These are phyloP conservation scores for Atta texana DNA, from an alignment of 1,140 invertebrate genomes.

Conservation along the genomic window DNA sequence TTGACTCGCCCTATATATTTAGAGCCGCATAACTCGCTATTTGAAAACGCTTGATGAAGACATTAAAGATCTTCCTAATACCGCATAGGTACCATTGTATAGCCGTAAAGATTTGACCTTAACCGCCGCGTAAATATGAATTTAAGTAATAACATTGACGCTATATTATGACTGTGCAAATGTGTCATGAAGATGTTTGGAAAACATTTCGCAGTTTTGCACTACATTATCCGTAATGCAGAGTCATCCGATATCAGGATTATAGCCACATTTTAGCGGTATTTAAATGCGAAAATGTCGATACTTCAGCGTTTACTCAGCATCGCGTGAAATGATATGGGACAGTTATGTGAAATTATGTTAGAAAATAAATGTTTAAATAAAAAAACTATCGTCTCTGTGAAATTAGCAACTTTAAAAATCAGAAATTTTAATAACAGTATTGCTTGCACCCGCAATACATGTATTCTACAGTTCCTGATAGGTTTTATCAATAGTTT, in stretches of 20 bases:
- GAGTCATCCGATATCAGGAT: not conserved
- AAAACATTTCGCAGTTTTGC: not conserved
- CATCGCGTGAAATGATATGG: not conserved
- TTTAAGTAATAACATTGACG: conserved; percentile 37
- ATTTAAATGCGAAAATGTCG: not conserved
- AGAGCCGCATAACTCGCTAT: conserved; percentile 6
- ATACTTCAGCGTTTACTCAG: not conserved
- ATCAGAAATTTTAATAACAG: too few relatives aligned
- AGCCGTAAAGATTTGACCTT: conserved; percentile 17
- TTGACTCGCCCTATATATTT: not conserved
- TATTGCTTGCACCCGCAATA: too few relatives aligned
- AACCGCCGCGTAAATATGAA: conserved; percentile 36
- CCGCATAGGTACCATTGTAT: not conserved
- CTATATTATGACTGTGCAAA: not conserved
- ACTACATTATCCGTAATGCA: not conserved
- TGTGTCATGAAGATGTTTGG: not conserved
- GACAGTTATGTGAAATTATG: not conserved
- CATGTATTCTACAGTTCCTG: too few relatives aligned
- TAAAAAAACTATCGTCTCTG: not conserved
- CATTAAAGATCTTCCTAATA: conserved; percentile 57
- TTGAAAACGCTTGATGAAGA: conserved; percentile 51
- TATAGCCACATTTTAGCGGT: not conserved
- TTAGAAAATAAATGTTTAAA: not conserved
- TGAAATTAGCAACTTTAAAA: too few relatives aligned
- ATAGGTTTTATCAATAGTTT: too few relatives aligned